Evolutionary conservation across 2,113 vertebrate species (phyloP), one percentile per base, ranked within the genome.

Genomic region (Otolemur garnettii): DNA sequence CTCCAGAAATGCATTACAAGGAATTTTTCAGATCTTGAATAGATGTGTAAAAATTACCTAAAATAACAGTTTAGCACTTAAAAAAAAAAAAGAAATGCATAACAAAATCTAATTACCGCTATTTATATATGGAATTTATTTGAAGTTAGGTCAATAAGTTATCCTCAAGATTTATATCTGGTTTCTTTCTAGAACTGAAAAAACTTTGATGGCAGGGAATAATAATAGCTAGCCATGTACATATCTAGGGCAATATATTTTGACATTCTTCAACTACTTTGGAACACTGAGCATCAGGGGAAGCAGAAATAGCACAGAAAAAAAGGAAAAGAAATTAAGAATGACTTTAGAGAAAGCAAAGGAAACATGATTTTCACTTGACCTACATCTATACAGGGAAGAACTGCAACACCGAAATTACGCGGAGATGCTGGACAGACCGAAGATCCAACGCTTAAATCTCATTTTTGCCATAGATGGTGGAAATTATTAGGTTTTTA

Each of bases 231-330:
- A 95, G 68, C 84, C 78, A 94, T 80, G 45, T 74, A 80, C 62
- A 30, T 94, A 97, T 97, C 93, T 97, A 97, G 95, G 95, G 77
- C 94, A 97, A 95, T 95, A 22, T 88, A 95, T 92, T 95, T 96
- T 97, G 91, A 96, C 96, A 97, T 96, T 96, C 64, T 90, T 96
- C 86, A 94, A 90, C 53, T 80, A 95, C 89, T 74, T 93, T 77
- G 75, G 82, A 96, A 94, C 45, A 87, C 87, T 75, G 94, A 94
- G 71, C 97, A 97, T 96, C 96, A 94, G 95, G 97, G 95, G 97
- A 97, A 97, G 95, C 97, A 97, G 90, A 97, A 97, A 97, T 97
- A 97, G 96, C 94, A 94, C 94, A 93, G 83, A 94, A 60, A 94
- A 94, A 96, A 97, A 91, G 95, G 79, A 96, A 98, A 96, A 95